phyloP scores from a whole-genome alignment of 1,140 invertebrate genomes.

The Drosophila nannoptera region DNA sequence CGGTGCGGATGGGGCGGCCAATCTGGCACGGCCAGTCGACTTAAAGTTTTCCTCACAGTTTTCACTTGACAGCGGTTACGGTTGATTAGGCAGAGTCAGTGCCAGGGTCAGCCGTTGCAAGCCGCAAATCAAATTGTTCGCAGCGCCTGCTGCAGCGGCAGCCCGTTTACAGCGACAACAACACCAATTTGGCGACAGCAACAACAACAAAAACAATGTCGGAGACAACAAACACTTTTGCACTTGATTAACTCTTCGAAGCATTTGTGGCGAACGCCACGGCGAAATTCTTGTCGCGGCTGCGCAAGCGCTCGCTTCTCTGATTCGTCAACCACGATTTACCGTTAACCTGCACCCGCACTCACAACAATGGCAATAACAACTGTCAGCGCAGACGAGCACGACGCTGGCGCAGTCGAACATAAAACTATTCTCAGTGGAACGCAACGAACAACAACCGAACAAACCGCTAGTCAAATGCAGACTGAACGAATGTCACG shows the following conservation, averaged over 20 bases:
- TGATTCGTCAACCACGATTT: slow-evolving; percentile 19
- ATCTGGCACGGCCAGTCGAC: slow-evolving; percentile 26
- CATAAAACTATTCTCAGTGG: slow-evolving; percentile 2
- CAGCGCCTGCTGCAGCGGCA: slow-evolving; percentile 37
- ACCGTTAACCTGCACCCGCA: slow-evolving; percentile 33
- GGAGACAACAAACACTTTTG: slow-evolving; percentile 63
- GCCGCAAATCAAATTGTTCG: slow-evolving; percentile 61
- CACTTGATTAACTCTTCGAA: slow-evolving; percentile 70
- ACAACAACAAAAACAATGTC: slow-evolving; percentile 14
- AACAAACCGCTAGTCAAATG: slow-evolving; percentile 66
- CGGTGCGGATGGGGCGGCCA: neutral
- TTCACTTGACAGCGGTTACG: slow-evolving; percentile 57
- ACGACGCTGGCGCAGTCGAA: slow-evolving; percentile 1
- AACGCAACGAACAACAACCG: slow-evolving; percentile 47
- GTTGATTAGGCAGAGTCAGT: slow-evolving; percentile 30
- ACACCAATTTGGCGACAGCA: slow-evolving; percentile 44
- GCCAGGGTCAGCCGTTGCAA: slow-evolving; percentile 44
- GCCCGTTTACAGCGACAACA: slow-evolving; percentile 29
- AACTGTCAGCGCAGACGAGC: slow-evolving; percentile 23
- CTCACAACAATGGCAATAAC: slow-evolving; percentile 15
- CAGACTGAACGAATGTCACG: slow-evolving; percentile 78
- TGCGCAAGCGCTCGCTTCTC: slow-evolving; percentile 20
- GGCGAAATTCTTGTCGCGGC: slow-evolving; percentile 52
- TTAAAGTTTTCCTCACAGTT: slow-evolving; percentile 46
- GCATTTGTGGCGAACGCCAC: slow-evolving; percentile 64